These are phyloP conservation scores for Cosmopolites sordidus DNA, from an alignment of 2,888 invertebrate species.

Conservation along the genomic window DNA sequence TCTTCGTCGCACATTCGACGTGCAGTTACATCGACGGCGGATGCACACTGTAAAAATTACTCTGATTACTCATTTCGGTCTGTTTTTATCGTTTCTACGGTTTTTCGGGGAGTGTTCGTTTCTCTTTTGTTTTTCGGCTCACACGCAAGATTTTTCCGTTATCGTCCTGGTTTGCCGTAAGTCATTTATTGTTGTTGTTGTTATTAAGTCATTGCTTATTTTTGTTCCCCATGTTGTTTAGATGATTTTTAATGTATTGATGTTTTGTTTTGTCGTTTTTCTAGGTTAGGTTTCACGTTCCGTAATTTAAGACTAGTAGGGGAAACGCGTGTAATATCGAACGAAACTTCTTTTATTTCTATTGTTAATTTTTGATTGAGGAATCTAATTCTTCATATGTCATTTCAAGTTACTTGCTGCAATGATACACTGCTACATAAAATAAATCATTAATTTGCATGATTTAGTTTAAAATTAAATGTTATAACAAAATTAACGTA, in stretches of 20 bases:
- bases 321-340: conserved; percentile 1
- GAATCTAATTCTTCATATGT: too few relatives aligned
- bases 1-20: conserved; percentile 44
- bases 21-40: conserved; percentile 48
- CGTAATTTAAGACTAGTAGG: conserved; percentile 4
- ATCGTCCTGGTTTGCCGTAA: conserved; percentile 11
- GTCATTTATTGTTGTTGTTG: conserved; percentile 14
- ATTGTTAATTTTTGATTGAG: background rate
- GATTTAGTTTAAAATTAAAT: too few relatives aligned
- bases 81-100: conserved; percentile 37
- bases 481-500: too few relatives aligned
- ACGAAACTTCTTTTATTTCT: too few relatives aligned
- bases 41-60: conserved; percentile 49
- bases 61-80: conserved; percentile 46
- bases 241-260: background rate
- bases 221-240: background rate
- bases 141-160: conserved; percentile 18
- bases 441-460: too few relatives aligned
- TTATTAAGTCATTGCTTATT: background rate
- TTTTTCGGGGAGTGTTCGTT: conserved; percentile 11
- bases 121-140: conserved; percentile 10
- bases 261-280: background rate
- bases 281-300: conserved; percentile 4
- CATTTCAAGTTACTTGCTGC: too few relatives aligned
- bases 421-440: too few relatives aligned